These are phyloP conservation scores for Leptothorax acervorum DNA, from an alignment of 2,888 invertebrate species.

Conservation along the genomic window DNA sequence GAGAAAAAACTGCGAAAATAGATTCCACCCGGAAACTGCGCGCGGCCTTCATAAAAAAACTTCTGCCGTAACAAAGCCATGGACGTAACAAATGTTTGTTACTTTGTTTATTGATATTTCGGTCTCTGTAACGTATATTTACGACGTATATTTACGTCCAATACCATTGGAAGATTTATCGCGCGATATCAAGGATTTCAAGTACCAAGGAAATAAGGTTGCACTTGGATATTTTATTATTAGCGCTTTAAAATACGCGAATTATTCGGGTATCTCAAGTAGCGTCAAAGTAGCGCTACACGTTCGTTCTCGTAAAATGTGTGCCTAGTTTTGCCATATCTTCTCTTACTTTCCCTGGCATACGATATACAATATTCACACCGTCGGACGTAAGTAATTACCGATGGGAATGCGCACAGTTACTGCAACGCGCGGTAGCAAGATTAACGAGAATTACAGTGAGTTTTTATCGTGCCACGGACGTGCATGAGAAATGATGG, in stretches of 20 bases:
- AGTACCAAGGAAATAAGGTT: neutral
- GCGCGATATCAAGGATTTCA: neutral
- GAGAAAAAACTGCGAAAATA: neutral
- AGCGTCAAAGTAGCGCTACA: neutral
- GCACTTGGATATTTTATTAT: neutral
- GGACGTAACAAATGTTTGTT: neutral
- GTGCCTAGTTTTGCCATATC: slow-evolving; percentile 15
- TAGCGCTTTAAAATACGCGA: slow-evolving; percentile 40
- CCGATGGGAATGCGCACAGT: slow-evolving; percentile 49
- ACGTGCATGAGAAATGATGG: slow-evolving; percentile 10
- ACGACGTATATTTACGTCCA: too few species aligned
- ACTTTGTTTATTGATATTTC: neutral
- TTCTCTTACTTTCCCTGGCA: slow-evolving; percentile 53
- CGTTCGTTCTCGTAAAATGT: slow-evolving; percentile 14
- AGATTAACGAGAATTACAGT: slow-evolving; percentile 62
- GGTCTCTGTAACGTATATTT: neutral
- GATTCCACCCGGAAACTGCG: neutral
- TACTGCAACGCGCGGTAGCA: slow-evolving; percentile 47
- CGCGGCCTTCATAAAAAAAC: neutral
- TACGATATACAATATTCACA: slow-evolving; percentile 12
- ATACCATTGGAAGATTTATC: neutral
- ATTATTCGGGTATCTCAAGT: neutral
- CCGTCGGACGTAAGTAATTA: slow-evolving; percentile 53
- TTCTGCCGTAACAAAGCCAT: neutral
- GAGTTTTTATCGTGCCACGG: slow-evolving; percentile 40